A percentile compares a stretch with the other conserved stretches of the same genome.
Evolutionary conservation across 2,113 vertebrate genomes (phyloP).

Genomic region (Pterophyllum scalare): DNA sequence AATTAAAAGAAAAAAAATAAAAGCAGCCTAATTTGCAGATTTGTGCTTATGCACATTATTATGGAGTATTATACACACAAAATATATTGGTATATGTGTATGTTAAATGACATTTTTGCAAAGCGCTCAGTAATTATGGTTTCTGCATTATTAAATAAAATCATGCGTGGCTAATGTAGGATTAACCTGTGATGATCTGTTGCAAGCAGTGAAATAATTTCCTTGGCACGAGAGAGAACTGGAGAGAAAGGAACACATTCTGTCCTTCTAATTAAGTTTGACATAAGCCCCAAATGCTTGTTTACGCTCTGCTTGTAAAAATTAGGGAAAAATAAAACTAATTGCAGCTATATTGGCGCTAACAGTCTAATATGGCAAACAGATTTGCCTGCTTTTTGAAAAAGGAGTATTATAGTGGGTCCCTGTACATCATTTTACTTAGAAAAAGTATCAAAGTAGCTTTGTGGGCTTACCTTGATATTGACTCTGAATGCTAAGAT

Average conservation of each 20-base stretch:
- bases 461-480: not conserved
- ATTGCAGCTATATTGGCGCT: not conserved
- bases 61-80: not conserved
- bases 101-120: not conserved
- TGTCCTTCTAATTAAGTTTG: constrained; percentile 2
- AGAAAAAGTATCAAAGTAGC: not conserved
- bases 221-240: not conserved
- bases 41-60: not conserved
- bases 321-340: not conserved
- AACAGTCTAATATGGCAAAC: not conserved
- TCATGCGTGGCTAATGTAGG: not conserved
- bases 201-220: constrained; percentile 2
- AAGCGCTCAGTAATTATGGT: not conserved
- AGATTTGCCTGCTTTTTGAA: not conserved
- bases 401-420: not conserved
- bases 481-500: not conserved
- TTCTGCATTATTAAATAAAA: not conserved
- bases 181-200: not conserved
- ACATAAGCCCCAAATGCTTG: not conserved
- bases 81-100: too few species aligned
- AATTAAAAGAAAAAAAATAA: too few species aligned
- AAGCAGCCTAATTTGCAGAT: not conserved
- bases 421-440: not conserved
- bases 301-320: not conserved
- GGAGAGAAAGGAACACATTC: constrained; percentile 1